A percentile compares a stretch with the other conserved stretches of the same genome.
Evolutionary conservation across 2,888 invertebrate species (phyloP).

Genomic region (Lysandra bellargus): DNA sequence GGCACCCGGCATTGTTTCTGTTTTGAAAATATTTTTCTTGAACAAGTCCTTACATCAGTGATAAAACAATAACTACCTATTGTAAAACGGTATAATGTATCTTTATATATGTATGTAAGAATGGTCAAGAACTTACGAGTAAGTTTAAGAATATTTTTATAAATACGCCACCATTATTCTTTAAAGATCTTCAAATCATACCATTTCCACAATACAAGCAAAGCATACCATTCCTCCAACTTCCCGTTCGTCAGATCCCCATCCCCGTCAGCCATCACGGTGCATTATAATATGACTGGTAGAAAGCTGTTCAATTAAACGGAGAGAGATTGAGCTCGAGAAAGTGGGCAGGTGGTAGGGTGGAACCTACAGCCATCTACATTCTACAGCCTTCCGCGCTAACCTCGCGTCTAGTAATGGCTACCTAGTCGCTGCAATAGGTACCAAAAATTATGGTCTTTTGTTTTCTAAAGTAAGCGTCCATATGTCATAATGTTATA

Average conservation of each 20-base stretch:
- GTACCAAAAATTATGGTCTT: background rate
- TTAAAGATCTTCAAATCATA: too few relatives aligned
- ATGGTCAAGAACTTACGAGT: too few relatives aligned
- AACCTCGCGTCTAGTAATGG: background rate
- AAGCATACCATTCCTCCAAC: background rate
- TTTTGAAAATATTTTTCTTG: background rate
- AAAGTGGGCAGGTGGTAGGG: slow-evolving; percentile 29
- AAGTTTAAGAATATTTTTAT: too few relatives aligned
- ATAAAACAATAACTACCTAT: too few relatives aligned
- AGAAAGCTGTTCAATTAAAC: slow-evolving; percentile 29
- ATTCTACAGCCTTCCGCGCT: background rate
- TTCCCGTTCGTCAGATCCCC: background rate
- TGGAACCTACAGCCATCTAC: background rate
- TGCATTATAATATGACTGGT: slow-evolving; percentile 22
- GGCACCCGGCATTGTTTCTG: background rate
- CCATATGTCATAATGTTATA: too few relatives aligned
- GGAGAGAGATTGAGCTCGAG: slow-evolving; percentile 29
- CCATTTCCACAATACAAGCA: background rate
- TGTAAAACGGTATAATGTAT: background rate
- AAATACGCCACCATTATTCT: too few relatives aligned
- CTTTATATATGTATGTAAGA: background rate
- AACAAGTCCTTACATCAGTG: background rate
- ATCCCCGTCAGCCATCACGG: background rate
- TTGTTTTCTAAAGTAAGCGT: background rate
- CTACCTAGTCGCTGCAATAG: background rate